Percentiles rank a stretch among this genome's conserved stretches.
These are phyloP conservation scores for Diplosoma virens DNA, from an alignment of 23 tunicate species.

Conservation along the genomic window DNA sequence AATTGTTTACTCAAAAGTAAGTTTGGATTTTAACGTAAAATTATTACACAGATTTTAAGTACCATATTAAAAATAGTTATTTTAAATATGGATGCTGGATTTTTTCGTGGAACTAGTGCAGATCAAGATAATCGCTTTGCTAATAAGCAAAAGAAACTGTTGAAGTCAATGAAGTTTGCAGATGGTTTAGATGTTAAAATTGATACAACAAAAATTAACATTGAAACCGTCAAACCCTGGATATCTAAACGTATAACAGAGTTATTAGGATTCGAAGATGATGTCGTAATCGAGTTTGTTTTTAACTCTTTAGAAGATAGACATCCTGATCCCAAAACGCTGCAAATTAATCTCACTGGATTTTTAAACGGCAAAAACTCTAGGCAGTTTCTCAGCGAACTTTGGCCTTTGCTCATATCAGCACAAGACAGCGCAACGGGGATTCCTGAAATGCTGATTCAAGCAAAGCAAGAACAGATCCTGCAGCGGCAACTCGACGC, in stretches of 20 bases:
- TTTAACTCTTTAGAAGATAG: slow-evolving; percentile 68
- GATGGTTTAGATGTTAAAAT: slow-evolving; percentile 68
- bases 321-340: slow-evolving; percentile 87
- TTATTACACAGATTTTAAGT: too few relatives aligned
- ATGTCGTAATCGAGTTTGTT: slow-evolving; percentile 87
- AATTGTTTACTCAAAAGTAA: too few relatives aligned
- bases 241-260: slow-evolving; percentile 71
- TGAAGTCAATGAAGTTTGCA: slow-evolving; percentile 97
- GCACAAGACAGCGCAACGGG: slow-evolving; percentile 83
- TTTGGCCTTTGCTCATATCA: slow-evolving; percentile 84
- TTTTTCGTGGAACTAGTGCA: slow-evolving; percentile 88
- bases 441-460: slow-evolving; percentile 69
- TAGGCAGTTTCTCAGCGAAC: slow-evolving; percentile 74
- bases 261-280: slow-evolving; percentile 92
- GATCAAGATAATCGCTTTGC: slow-evolving; percentile 96
- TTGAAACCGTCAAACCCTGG: slow-evolving; percentile 95
- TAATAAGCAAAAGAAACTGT: slow-evolving; percentile 86
- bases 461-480: slow-evolving; percentile 82
- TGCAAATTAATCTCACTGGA: slow-evolving; percentile 94
- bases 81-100: slow-evolving; percentile 55
- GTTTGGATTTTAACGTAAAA: too few relatives aligned
- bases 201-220: slow-evolving; percentile 74
- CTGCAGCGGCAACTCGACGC: slow-evolving; percentile 65
- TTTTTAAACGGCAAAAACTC: slow-evolving; percentile 92
- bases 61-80: too few relatives aligned